A percentile compares a stretch with the other conserved stretches of the same genome.
phyloP scores from a whole-genome alignment of 2,888 invertebrate species.

The Phyto melanocephala region DNA sequence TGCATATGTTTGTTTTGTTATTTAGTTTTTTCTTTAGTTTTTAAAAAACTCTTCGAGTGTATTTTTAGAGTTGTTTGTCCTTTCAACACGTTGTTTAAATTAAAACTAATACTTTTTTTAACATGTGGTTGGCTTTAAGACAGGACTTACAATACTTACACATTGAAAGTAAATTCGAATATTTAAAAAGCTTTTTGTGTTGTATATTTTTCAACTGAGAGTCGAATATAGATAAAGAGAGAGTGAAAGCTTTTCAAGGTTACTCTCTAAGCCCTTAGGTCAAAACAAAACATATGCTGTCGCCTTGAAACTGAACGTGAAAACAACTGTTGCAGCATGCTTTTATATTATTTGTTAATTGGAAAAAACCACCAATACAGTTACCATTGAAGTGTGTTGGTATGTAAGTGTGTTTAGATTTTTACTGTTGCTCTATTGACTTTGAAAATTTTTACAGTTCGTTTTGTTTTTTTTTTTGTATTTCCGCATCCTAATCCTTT shows the following conservation, averaged over 20 bases:
- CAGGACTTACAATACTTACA: neutral
- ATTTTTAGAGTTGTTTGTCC: neutral
- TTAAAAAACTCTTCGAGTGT: neutral
- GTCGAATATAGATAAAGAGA: neutral
- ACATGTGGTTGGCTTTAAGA: constrained; percentile 48
- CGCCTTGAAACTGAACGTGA: constrained; percentile 63
- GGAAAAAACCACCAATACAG: too few relatives aligned
- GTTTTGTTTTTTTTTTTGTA: neutral
- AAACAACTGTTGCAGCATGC: constrained; percentile 63
- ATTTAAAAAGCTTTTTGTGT: constrained; percentile 42
- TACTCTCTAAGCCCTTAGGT: constrained; percentile 53
- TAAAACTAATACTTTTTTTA: constrained; percentile 45
- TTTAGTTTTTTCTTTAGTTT: neutral
- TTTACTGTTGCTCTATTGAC: constrained; percentile 56
- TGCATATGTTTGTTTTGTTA: neutral
- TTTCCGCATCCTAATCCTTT: constrained; percentile 13
- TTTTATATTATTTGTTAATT: constrained; percentile 13
- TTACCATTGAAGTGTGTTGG: too few relatives aligned
- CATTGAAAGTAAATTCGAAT: constrained; percentile 24
- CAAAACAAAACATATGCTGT: constrained; percentile 15
- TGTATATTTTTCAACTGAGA: neutral
- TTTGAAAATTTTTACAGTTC: constrained; percentile 26
- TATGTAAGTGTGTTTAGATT: too few relatives aligned
- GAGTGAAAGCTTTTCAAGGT: constrained; percentile 63
- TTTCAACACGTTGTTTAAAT: constrained; percentile 40